Conservation (phyloP, 2,113 vertebrate species). For the Centropristis striata region DNA sequence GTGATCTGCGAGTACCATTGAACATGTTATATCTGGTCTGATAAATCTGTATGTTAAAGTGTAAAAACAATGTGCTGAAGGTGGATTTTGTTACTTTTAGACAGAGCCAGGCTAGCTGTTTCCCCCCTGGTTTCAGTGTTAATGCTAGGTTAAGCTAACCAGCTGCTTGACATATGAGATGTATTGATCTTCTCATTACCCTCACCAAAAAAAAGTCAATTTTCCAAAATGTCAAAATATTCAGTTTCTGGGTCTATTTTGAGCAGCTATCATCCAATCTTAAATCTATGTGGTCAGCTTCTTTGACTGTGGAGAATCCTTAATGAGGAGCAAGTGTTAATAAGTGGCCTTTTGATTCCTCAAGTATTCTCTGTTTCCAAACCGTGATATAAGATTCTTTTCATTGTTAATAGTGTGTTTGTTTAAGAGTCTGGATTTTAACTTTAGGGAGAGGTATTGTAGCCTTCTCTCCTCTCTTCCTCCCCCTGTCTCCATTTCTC, state of each 20-base stretch:
- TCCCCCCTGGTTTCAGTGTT: no score
- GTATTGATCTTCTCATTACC: background rate
- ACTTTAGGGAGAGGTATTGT: background rate
- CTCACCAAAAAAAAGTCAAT: no score
- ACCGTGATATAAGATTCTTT: background rate
- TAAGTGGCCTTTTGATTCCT: background rate
- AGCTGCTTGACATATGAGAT: no score
- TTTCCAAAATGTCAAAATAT: no score
- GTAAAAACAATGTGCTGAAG: background rate
- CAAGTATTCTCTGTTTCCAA: background rate
- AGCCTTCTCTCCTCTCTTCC: conserved; percentile 2
- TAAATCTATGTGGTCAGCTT: no score
- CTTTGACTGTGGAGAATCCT: no score
- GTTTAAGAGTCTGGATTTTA: background rate
- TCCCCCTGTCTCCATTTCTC: conserved; percentile 12
- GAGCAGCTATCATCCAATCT: no score
- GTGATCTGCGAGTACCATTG: no score
- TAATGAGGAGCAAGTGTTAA: no score
- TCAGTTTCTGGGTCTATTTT: no score
- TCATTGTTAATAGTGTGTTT: background rate
- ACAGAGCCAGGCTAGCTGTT: background rate
- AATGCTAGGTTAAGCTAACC: no score
- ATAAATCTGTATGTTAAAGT: background rate
- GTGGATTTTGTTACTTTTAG: no score
- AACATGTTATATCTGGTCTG: background rate